Base-by-base conservation (phyloP, 1,140 invertebrate genomes). In the Aphelenchoides fujianensis region DNA sequence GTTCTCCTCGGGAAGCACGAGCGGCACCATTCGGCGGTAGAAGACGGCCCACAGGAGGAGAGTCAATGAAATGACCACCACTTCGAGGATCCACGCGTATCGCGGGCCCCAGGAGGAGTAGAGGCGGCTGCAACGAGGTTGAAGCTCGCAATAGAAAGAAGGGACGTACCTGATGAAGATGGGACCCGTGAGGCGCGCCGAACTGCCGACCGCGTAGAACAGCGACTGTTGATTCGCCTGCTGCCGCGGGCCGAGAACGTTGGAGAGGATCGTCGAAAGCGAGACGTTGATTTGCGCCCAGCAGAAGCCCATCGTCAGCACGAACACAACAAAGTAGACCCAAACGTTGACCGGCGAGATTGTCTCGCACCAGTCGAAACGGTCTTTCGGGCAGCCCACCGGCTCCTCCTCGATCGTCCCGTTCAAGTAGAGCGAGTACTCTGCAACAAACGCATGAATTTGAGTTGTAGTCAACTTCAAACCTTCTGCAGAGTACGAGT, bases 211-310 rank as follows among this genome's bases (percentile, higher is more conserved):
- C 12, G 36, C 12, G 2, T 66, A 37, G 32, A 32, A 36, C 1
- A 66, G 16, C 12, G 16, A 12, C 41, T 75, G 74, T 31, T 70
- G 68, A 19, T 72, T 73, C 30, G 53, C 59, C 35, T 74, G 71
- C 52, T 52, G 41, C 34, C 74, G 9, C 9, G 74, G 71, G 9
- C 74, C 74, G 2, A 75, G 69, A 23, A 75, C 57, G 61, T 75
- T 69, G 0, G 71, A 74, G n/a, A 37, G 70, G 0, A 75, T 5
- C 5, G 74, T 75, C 28, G 48, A 61, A 9, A 75, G 37, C n/a
- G 72, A 35, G 32, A 75, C 68, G 52, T 74, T 75, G n/a, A 75
- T 54, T 1, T 67, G n/a, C 5, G 71, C 53, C 7, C n/a, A 73
- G n/a, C 53, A 41, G 19, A 64, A n/a, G 19, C 74, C 74, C 27